phyloP scores from a whole-genome alignment of 2,797 vertebrate genomes.

The Steatocranus sp. region DNA sequence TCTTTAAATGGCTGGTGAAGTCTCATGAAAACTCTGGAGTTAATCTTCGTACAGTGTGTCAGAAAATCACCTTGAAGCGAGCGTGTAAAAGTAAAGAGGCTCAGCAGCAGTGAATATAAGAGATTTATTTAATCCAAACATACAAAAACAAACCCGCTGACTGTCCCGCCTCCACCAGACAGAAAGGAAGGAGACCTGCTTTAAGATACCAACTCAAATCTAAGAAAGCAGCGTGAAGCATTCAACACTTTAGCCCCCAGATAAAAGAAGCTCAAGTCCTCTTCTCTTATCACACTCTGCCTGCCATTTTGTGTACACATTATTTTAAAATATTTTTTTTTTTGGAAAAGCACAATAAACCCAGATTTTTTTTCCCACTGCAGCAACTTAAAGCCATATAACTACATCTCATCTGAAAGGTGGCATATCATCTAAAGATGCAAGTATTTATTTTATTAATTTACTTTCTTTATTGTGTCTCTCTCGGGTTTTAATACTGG shows the following conservation, averaged over 20 bases:
- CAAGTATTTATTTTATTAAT: neutral
- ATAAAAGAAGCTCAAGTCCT: neutral
- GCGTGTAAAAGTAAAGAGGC: neutral
- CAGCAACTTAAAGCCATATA: neutral
- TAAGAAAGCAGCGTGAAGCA: neutral
- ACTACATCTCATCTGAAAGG: neutral
- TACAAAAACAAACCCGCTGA: neutral
- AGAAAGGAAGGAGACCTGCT: neutral
- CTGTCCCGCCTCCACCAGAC: neutral
- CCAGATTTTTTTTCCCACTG: neutral
- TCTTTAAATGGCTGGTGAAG: neutral
- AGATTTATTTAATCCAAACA: neutral
- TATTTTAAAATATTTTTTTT: neutral
- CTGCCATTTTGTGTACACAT: neutral
- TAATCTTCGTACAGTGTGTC: neutral
- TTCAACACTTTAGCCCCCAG: neutral
- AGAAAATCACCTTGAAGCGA: neutral
- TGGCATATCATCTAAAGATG: neutral
- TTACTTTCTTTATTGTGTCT: neutral
- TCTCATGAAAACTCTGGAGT: neutral
- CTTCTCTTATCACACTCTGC: neutral
- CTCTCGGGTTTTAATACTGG: neutral
- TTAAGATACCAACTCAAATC: neutral
- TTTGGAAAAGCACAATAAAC: neutral
- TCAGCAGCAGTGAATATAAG: neutral